Evolutionary conservation across 1,140 invertebrate genomes (phyloP).

Genomic region (Chrysoperla carnea): DNA sequence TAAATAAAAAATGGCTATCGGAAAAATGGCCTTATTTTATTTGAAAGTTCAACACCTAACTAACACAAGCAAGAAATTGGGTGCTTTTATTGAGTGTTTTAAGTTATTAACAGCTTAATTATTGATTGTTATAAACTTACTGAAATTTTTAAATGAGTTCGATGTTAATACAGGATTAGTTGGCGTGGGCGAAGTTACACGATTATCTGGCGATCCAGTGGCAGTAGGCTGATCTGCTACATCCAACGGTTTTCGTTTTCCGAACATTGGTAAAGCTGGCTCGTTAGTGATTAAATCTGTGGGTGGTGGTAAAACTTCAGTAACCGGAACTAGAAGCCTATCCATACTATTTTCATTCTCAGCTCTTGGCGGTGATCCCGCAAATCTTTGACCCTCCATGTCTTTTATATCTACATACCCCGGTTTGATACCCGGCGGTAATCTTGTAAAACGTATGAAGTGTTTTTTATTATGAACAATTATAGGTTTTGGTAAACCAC

Average conservation of each 20-base stretch:
- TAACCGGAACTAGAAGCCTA: neutral
- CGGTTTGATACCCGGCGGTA: constrained; percentile 54
- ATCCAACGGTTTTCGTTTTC: constrained; percentile 4
- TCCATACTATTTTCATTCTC: constrained; percentile 10
- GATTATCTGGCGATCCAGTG: constrained; percentile 13
- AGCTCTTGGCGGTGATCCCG: constrained; percentile 1
- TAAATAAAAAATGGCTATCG: too few species aligned
- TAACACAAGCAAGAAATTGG: too few species aligned
- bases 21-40: too few species aligned
- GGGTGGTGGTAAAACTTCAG: neutral
- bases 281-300: constrained; percentile 4
- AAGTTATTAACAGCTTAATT: too few species aligned
- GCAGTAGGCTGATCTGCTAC: neutral
- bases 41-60: too few species aligned
- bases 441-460: constrained; percentile 62
- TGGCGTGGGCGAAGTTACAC: constrained; percentile 13
- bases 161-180: too few species aligned
- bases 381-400: constrained; percentile 33
- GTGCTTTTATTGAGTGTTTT: too few species aligned
- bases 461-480: constrained; percentile 61
- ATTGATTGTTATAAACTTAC: too few species aligned
- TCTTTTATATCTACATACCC: constrained; percentile 47
- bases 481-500: constrained; percentile 78
- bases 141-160: too few species aligned
- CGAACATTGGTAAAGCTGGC: constrained; percentile 9